Percentiles rank a stretch among this genome's conserved stretches.
These are phyloP conservation scores for Glandiceps talaboti DNA, from an alignment of 53 echinoderm and acorn worm genomes.

Conservation along the genomic window DNA sequence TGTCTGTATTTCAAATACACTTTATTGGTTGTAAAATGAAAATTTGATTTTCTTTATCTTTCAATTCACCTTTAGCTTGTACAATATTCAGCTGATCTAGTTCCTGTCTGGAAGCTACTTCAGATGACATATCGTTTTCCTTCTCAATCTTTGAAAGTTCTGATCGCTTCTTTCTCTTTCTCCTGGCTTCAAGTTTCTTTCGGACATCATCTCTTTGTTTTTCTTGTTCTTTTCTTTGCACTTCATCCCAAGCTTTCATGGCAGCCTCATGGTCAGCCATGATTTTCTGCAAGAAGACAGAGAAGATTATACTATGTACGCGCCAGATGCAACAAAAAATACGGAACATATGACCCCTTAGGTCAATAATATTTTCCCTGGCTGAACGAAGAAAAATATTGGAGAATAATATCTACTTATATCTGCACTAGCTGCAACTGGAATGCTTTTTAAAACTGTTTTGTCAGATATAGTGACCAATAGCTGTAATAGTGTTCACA, in stretches of 20 bases:
- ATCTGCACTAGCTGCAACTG: too few relatives aligned
- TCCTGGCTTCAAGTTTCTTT: slow-evolving; percentile 64
- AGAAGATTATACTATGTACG: too few relatives aligned
- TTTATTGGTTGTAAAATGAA: too few relatives aligned
- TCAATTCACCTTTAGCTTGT: slow-evolving; percentile 54
- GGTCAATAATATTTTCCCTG: too few relatives aligned
- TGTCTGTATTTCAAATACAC: too few relatives aligned
- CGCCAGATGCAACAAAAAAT: too few relatives aligned
- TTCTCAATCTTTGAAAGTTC: slow-evolving; percentile 48
- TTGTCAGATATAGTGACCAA: too few relatives aligned
- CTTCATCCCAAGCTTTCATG: slow-evolving; percentile 53
- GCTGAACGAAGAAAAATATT: too few relatives aligned
- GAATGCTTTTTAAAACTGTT: too few relatives aligned
- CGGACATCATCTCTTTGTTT: slow-evolving; percentile 41
- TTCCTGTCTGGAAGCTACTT: slow-evolving; percentile 63
- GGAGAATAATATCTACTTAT: too few relatives aligned
- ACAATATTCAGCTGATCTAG: slow-evolving; percentile 80
- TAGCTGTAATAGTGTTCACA: too few relatives aligned
- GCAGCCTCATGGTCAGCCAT: slow-evolving; percentile 65
- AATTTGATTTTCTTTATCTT: background rate
- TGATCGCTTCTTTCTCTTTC: slow-evolving; percentile 52
- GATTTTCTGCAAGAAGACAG: slow-evolving; percentile 65
- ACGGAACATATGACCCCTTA: too few relatives aligned
- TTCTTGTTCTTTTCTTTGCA: slow-evolving; percentile 49
- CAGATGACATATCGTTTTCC: slow-evolving; percentile 36